Percentiles rank a stretch among this genome's conserved stretches.
These are phyloP conservation scores for Tapirus terrestris DNA, from an alignment of 2,113 vertebrate species.

Conservation along the genomic window DNA sequence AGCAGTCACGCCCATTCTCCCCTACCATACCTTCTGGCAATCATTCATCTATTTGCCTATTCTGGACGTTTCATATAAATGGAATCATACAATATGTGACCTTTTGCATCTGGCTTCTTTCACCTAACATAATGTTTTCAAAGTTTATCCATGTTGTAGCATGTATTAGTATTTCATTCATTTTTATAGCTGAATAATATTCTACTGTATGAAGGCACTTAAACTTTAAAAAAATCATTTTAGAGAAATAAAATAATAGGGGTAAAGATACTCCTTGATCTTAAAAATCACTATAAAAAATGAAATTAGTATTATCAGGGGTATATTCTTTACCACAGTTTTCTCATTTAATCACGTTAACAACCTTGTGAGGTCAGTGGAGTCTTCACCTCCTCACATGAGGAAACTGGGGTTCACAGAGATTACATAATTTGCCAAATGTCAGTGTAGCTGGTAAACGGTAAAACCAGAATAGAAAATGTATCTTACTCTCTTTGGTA, in stretches of 20 bases:
- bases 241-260: conserved; percentile 2
- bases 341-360: conserved; percentile 15
- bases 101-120: neutral
- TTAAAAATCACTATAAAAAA: neutral
- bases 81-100: neutral
- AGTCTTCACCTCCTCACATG: neutral
- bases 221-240: neutral
- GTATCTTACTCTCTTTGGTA: neutral
- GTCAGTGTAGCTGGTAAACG: neutral
- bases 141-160: neutral
- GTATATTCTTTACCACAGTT: neutral
- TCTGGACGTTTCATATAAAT: neutral
- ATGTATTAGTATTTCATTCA: neutral
- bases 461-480: neutral
- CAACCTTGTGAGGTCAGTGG: neutral
- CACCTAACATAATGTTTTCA: neutral
- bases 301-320: neutral
- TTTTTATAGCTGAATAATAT: neutral
- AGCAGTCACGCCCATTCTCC: neutral
- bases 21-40: neutral
- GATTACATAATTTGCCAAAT: neutral
- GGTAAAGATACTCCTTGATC: neutral
- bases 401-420: neutral
- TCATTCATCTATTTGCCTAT: neutral
- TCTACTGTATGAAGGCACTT: neutral